Percentiles rank a stretch among this genome's conserved stretches.
Evolutionary conservation across 2,888 invertebrate genomes (phyloP).

Genomic region (Polymixis flavicincta): DNA sequence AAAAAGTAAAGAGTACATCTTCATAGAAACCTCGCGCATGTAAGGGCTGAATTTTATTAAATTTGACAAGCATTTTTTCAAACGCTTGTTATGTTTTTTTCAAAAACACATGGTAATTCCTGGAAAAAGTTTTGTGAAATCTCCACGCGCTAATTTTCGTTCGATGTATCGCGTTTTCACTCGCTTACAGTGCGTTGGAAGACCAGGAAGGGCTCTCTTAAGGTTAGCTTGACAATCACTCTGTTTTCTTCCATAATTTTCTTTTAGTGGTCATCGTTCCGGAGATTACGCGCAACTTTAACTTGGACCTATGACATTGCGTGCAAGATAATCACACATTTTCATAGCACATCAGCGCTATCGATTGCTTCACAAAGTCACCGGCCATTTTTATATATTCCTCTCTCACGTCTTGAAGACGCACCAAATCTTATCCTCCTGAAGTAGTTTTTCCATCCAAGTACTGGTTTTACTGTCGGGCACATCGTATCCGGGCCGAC

Average conservation of each 20-base stretch:
- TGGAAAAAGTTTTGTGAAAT: too few species aligned
- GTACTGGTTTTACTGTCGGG: slow-evolving; percentile 68
- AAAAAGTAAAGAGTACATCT: too few species aligned
- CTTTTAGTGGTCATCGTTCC: not conserved
- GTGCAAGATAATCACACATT: slow-evolving; percentile 2
- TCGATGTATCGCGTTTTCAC: too few species aligned
- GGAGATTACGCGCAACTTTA: not conserved
- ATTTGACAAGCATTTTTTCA: too few species aligned
- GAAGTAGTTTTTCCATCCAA: slow-evolving; percentile 59
- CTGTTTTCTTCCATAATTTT: too few species aligned
- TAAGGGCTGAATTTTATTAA: too few species aligned
- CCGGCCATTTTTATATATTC: slow-evolving; percentile 56
- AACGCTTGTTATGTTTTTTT: too few species aligned
- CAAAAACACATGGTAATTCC: too few species aligned
- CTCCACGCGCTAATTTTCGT: too few species aligned
- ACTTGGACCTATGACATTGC: not conserved
- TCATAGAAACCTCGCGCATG: too few species aligned
- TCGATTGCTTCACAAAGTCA: slow-evolving; percentile 39
- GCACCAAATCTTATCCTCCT: slow-evolving; percentile 61
- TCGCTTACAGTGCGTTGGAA: too few species aligned
- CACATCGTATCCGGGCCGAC: slow-evolving; percentile 74
- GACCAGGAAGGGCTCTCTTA: too few species aligned
- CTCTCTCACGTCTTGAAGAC: slow-evolving; percentile 53
- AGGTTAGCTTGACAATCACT: not conserved
- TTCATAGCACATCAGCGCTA: slow-evolving; percentile 9